These are phyloP conservation scores for Fulica atra DNA, from an alignment of 2,113 vertebrate species.

Conservation along the genomic window DNA sequence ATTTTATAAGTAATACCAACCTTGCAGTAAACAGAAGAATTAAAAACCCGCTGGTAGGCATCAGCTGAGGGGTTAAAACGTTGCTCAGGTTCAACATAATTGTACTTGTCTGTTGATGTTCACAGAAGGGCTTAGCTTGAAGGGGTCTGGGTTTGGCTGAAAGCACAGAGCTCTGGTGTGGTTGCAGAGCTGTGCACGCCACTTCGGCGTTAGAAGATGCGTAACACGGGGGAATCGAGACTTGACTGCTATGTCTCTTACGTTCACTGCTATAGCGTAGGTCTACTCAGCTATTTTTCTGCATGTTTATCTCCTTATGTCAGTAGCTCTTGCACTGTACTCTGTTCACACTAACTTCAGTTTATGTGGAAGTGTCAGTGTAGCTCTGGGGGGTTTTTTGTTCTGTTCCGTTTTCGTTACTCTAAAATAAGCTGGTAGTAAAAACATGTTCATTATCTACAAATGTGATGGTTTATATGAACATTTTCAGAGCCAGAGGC, in stretches of 20 bases:
- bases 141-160: neutral
- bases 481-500: neutral
- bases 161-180: neutral
- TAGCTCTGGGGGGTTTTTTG: neutral
- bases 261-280: slow-evolving; percentile 69
- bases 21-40: neutral
- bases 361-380: neutral
- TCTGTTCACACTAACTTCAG: neutral
- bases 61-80: slow-evolving; percentile 40
- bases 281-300: neutral
- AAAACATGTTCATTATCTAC: neutral
- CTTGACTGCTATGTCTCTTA: slow-evolving; percentile 57
- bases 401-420: neutral
- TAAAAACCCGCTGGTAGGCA: neutral
- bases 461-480: neutral
- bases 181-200: neutral
- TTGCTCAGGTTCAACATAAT: neutral
- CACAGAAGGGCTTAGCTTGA: neutral
- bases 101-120: neutral
- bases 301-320: neutral
- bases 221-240: neutral
- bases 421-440: neutral
- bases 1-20: neutral
- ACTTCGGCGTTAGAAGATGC: neutral
- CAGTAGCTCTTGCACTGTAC: neutral